A percentile compares a stretch with the other conserved stretches of the same genome.
Evolutionary conservation across 2,797 vertebrate genomes (phyloP).

Genomic region (Hoplostethus mediterraneus): DNA sequence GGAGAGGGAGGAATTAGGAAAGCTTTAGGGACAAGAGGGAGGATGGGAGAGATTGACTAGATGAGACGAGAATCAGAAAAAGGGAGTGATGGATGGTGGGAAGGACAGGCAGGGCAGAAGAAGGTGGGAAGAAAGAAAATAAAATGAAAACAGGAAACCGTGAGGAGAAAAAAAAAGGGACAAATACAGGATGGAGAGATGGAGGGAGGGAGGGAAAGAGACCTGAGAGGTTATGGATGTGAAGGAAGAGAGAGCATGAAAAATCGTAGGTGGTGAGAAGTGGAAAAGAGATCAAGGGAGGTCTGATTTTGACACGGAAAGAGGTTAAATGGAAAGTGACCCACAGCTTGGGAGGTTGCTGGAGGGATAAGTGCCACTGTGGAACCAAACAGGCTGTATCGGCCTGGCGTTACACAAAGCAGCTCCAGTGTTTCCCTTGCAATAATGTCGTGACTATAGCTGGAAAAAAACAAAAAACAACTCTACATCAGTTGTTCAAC

Average conservation of each 20-base stretch:
- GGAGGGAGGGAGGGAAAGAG: background rate
- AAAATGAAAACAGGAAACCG: no score
- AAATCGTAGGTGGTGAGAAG: background rate
- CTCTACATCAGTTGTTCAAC: background rate
- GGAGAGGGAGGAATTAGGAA: background rate
- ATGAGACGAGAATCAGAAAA: background rate
- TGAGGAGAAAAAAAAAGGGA: no score
- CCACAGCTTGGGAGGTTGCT: background rate
- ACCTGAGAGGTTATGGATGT: background rate
- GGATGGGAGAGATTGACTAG: background rate
- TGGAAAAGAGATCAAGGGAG: background rate
- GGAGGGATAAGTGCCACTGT: background rate
- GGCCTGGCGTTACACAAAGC: background rate
- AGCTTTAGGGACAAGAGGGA: no score
- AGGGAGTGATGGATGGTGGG: background rate
- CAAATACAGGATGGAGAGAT: background rate
- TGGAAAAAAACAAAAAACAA: background rate
- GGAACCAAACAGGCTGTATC: background rate
- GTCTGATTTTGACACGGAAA: background rate
- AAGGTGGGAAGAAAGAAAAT: background rate
- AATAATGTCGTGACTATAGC: background rate
- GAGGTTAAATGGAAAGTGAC: background rate
- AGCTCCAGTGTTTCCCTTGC: background rate
- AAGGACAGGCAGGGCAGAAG: background rate
- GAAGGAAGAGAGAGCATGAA: background rate